Base-by-base conservation (phyloP, 2,113 vertebrate species). In the Pomatorhinus ruficollis region DNA sequence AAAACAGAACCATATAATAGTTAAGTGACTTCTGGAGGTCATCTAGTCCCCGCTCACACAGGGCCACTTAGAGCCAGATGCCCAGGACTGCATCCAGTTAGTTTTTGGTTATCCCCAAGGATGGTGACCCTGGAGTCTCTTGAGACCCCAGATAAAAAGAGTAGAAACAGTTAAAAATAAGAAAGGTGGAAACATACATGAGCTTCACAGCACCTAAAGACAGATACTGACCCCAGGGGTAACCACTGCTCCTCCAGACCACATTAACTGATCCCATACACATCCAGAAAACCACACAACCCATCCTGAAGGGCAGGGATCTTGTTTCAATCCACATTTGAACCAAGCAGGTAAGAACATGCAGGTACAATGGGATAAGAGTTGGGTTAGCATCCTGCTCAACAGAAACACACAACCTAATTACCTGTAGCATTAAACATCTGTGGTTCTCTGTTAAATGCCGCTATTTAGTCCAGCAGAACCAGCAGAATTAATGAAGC, bases 401-500 rank as follows among this genome's bases (percentile, higher is more conserved):
- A 37, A 54, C 5, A 68, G 37, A 77, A 79, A 83, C 24, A 52
- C 17, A 22, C 42, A 47, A 17, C 6, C 9, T 47, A 6, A 60
- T 54, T 2, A 76, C 47, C 25, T 61, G 47, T 12, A 84, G 33
- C 27, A 39, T 47, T 68, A 28, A 66, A 59, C 5, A 28, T 22
- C 24, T 10, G 8, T 5, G 8, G 12, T 8, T 71, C 10, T 42
- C 57, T 53, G 15, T 33, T 68, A 93, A 88, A 53, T 28, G 15
- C 30, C 33, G 27, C 47, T 47, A 7, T 15, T 79, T 7, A 53
- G 47, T 63, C 44, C 47, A n/a, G 54, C 63, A 95, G 93, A 81
- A 39, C 6, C 95, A 91, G 81, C 59, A 76, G 70, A 95, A 97
- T 53, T 84, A 64, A 82, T 72, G 40, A 2, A 91, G 16, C 27